Base-by-base conservation (phyloP, 2,797 vertebrate genomes). In the Parambassis ranga region DNA sequence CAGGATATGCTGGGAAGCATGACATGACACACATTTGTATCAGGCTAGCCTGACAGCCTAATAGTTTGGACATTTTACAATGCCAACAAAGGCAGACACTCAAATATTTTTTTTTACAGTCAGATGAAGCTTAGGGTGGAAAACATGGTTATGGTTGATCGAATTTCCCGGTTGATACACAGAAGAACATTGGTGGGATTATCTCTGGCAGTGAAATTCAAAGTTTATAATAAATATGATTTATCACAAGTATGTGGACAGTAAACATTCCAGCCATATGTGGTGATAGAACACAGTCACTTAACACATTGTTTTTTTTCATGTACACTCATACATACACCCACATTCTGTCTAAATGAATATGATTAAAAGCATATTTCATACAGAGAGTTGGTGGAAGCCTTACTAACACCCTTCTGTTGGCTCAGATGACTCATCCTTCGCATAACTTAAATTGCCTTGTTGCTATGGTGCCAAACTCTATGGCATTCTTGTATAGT, bases 401-500 rank as follows among this genome's bases (percentile, higher is more conserved):
- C 49, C 58, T 66, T 55, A 55, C 42, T 41, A 47, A 22, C 46
- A 44, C 37, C 24, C 42, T 49, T 41, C 32, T 73, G 68, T 85
- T 56, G 59, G 44, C 57, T 49, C n/a, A 22, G 55, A 75, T 90
- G 87, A 88, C 73, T 88, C 86, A 88, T 64, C 60, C 75, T 42
- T 76, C 82, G 67, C 85, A 83, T 81, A 82, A 84, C 81, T 79
- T 83, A 56, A 83, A 81, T 77, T 79, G 80, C 63, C 70, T 83
- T 84, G 86, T 88, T 88, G 82, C 83, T 44, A 87, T 79, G 78
- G 86, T 57, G 68, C 33, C 79, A 79, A 75, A 69, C 30, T 60
- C 65, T 36, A 62, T n/a, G 41, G 48, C 59, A 77, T 77, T 72
- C 6, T 75, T 51, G 48, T 28, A 63, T 46, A 60, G 4, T 28